These are phyloP conservation scores for Sinocyclocheilus maitianheensis DNA, from an alignment of 2,113 vertebrate genomes.

Conservation along the genomic window DNA sequence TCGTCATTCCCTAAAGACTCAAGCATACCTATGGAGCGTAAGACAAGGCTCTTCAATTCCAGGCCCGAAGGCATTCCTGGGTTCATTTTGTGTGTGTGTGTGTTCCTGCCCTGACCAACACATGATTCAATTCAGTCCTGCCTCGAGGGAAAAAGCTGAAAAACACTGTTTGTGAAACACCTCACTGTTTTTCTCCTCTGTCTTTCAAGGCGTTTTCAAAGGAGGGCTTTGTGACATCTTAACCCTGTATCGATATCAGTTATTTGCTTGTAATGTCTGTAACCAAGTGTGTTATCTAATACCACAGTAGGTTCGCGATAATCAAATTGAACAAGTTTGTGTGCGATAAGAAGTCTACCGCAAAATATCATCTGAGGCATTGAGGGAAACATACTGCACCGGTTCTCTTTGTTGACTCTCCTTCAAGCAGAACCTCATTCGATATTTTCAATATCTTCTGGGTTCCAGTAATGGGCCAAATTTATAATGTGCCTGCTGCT, in stretches of 20 bases:
- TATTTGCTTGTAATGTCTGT: slow-evolving; percentile 28
- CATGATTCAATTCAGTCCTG: slow-evolving; percentile 33
- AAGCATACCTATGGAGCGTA: not conserved
- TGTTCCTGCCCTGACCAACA: slow-evolving; percentile 18
- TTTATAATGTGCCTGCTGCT: slow-evolving; percentile 57
- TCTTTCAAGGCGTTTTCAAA: slow-evolving; percentile 18
- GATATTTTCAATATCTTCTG: slow-evolving; percentile 49
- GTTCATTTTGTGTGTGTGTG: not conserved
- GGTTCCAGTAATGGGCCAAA: slow-evolving; percentile 59
- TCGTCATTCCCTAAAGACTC: slow-evolving; percentile 11
- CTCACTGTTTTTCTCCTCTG: slow-evolving; percentile 21
- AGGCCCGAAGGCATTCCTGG: not conserved
- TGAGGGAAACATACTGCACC: not conserved
- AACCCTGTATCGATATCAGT: slow-evolving; percentile 17
- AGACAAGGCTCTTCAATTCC: not conserved
- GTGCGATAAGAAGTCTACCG: not conserved
- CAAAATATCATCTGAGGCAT: not conserved
- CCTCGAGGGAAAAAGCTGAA: slow-evolving; percentile 29
- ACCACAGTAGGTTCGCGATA: not conserved
- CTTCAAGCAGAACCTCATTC: slow-evolving; percentile 46
- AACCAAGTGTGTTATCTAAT: slow-evolving; percentile 32
- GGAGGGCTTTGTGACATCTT: slow-evolving; percentile 12
- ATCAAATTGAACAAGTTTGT: slow-evolving; percentile 9
- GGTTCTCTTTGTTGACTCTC: slow-evolving; percentile 35
- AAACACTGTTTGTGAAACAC: slow-evolving; percentile 32